Base-by-base conservation (phyloP, 1,140 invertebrate genomes). In the Micrasema longulum region DNA sequence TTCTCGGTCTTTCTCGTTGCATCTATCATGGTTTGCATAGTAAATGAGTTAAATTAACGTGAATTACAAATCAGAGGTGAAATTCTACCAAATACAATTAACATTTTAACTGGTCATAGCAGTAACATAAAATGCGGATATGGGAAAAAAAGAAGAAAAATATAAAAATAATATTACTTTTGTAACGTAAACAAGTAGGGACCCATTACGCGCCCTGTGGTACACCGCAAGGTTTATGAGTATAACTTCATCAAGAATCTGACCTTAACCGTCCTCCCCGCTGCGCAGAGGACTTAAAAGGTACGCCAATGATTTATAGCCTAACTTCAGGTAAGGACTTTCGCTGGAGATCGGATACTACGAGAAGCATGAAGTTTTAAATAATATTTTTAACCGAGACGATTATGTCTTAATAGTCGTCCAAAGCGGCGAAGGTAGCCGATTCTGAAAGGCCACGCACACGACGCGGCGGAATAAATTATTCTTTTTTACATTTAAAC, bases 331-430 rank as follows among this genome's bases (percentile, higher is more conserved):
- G 55, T 38, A 60, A 23, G 31, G 52, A 31, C 26, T 31, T 31
- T 31, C 11, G 41, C 11, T 43, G 3, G 11, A n/a, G 14, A 43
- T 43, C 12, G 41, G 3, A 43, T 43, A 38, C 7, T 10, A 36
- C 18, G 36, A 35, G 26, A 35, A 57, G 53, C 9, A 12, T 36
- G 53, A 36, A 18, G 55, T 14, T 14, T n/a, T 38, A 41, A 22
- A 60, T 16, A 60, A 60, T 38, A 60, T 60, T 60, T 60, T 60
- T 38, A 60, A 60, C 55, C 55, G 31, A 31, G n/a, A 11, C 55
- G 18, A 41, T 60, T 60, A 60, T 22, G 55, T 60, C 55, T 60
- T 60, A 60, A 60, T 60, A 60, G 55, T 35, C 35, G 55, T 16
- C 55, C 18, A 11, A 10, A 22, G 36, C 14, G 35, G 14, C 10